A percentile compares a stretch with the other conserved stretches of the same genome.
phyloP scores from a whole-genome alignment of 2,113 vertebrate genomes.

The Sylvia atricapilla region DNA sequence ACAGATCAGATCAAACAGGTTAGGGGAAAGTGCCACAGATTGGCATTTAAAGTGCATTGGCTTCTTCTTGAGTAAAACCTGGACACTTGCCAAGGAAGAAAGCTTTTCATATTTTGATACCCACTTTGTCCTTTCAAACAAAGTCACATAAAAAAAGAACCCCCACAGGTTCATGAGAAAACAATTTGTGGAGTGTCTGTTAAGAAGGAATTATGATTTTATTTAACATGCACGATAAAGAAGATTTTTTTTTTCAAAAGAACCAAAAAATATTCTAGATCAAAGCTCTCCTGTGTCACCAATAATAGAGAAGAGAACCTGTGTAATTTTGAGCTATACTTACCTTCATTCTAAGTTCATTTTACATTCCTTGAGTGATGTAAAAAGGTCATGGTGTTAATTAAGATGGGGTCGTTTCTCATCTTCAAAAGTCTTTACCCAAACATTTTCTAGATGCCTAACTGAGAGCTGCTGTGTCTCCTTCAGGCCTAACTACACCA shows the following conservation, averaged over 20 bases:
- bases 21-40: not conserved
- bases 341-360: not conserved
- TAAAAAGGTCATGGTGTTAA: not conserved
- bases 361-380: not conserved
- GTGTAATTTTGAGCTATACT: not conserved
- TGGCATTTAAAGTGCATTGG: not conserved
- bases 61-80: not conserved
- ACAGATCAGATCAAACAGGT: not conserved
- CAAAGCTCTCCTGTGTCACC: not conserved
- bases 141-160: not conserved
- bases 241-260: not conserved
- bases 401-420: not conserved
- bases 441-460: not conserved
- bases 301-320: not conserved
- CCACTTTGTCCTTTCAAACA: not conserved
- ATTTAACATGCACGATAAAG: not conserved
- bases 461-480: not conserved
- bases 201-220: not conserved
- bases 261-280: not conserved
- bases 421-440: not conserved
- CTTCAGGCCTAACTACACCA: not conserved
- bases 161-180: not conserved
- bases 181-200: not conserved
- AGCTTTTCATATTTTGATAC: not conserved
- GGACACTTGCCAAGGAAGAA: not conserved